phyloP scores from a whole-genome alignment of 37 sponge, comb jelly and placozoan genomes.

The Hexactinellida sp. region DNA sequence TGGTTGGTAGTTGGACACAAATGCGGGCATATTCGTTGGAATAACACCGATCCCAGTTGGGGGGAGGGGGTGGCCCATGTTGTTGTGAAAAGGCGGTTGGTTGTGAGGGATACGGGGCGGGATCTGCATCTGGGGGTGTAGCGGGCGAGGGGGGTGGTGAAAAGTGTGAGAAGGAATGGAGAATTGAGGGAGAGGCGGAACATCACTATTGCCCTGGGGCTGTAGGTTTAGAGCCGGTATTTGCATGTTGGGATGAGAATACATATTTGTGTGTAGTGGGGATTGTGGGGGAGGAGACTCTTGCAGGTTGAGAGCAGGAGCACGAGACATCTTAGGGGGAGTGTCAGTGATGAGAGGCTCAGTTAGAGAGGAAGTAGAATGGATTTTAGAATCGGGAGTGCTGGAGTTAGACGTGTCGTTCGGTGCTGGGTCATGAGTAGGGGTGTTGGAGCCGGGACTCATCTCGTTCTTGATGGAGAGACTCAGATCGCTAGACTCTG shows the following conservation, averaged over 20 bases:
- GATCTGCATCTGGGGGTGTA: background rate
- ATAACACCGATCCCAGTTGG: background rate
- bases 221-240: background rate
- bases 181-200: background rate
- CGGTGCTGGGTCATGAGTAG: background rate
- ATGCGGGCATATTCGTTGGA: background rate
- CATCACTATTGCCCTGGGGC: background rate
- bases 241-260: background rate
- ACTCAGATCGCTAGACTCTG: background rate
- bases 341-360: background rate
- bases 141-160: background rate
- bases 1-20: background rate
- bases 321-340: background rate
- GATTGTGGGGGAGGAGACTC: slow-evolving; percentile 3
- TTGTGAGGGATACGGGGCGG: background rate
- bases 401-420: background rate
- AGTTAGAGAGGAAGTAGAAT: background rate
- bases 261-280: background rate
- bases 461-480: background rate
- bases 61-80: slow-evolving; percentile 2
- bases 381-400: slow-evolving; percentile 16
- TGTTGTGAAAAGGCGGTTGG: slow-evolving; percentile 2
- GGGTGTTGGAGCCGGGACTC: background rate
- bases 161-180: background rate
- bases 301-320: background rate